Evolutionary conservation across 2,113 vertebrate species (phyloP), one percentile per base, ranked within the genome.

Genomic region (Enhydra lutris): DNA sequence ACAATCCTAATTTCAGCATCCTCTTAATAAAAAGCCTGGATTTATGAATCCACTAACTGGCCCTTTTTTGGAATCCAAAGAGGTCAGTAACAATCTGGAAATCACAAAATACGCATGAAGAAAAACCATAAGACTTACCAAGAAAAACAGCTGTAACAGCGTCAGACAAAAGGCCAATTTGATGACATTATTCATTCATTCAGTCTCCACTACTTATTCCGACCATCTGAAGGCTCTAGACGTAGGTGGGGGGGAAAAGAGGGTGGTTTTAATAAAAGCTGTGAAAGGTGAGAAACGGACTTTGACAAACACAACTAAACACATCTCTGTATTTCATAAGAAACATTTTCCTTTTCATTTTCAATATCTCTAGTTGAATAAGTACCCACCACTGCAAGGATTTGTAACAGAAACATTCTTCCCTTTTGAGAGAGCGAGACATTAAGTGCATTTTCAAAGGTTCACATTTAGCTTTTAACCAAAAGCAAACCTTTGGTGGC

Each of bases 61-160:
- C 34, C 89, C 82, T 89, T 97, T 39, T 82, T 82, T 91, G 76
- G 36, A 81, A 96, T 89, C 71, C 50, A 36, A 91, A 31, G 39
- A 85, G 61, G 65, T 55, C 59, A 96, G 26, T 59, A 74, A 84
- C 31, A 93, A 88, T 84, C 47, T 92, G 94, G 36, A 96, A 95
- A 97, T 91, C 67, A 87, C 61, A 96, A 90, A 95, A 59, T 74
- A 95, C 8, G 20, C 65, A 65, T 82, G 84, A 95, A 97, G 26
- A 57, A 96, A 97, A 98, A 97, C 89, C 88, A 87, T 92, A 95
- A 97, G 88, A 98, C 98, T 99, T 99, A 99, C 99, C 98, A 81
- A 97, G 86, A 89, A 97, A 47, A 92, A 59, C 4, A 95, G 69
- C 63, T 78, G 73, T 84, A 96, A 85, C 81, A 94, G 82, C 82